Percentiles rank a stretch among this genome's conserved stretches.
phyloP scores from a whole-genome alignment of 2,113 vertebrate genomes.

The Hemicordylus capensis region DNA sequence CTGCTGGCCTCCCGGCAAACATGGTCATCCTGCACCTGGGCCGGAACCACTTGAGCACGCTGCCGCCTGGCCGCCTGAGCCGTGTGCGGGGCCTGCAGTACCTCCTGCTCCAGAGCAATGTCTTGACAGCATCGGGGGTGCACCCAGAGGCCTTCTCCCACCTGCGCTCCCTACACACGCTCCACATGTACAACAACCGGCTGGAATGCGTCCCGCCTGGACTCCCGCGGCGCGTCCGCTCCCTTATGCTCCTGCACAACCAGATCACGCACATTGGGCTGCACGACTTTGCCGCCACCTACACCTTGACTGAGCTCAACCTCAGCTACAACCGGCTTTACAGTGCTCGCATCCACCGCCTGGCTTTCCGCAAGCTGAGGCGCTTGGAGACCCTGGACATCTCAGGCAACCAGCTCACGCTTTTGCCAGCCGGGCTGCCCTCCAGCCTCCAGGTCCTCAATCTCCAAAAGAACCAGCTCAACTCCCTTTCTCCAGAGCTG shows the following conservation, averaged over 20 bases:
- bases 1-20: constrained; percentile 49
- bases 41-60: constrained; percentile 55
- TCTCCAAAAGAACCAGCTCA: constrained; percentile 61
- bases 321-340: constrained; percentile 68
- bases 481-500: constrained; percentile 41
- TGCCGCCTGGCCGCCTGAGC: constrained; percentile 40
- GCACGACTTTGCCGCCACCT: constrained; percentile 38
- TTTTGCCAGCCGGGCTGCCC: constrained; percentile 59
- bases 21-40: constrained; percentile 66
- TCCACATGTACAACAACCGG: constrained; percentile 68
- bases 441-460: constrained; percentile 42
- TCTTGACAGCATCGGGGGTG: constrained; percentile 40
- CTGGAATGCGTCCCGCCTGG: constrained; percentile 50
- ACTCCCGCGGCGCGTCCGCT: constrained; percentile 59
- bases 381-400: constrained; percentile 59
- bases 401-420: constrained; percentile 59
- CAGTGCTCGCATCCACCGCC: constrained; percentile 54
- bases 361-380: constrained; percentile 60
- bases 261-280: constrained; percentile 25
- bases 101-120: constrained; percentile 69
- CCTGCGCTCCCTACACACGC: constrained; percentile 60
- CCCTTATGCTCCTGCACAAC: constrained; percentile 71
- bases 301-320: constrained; percentile 61
- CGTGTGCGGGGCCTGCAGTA: constrained; percentile 55
- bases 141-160: constrained; percentile 37